These are phyloP conservation scores for Tachyglossus aculeatus DNA, from an alignment of 2,797 vertebrate genomes.

Conservation along the genomic window DNA sequence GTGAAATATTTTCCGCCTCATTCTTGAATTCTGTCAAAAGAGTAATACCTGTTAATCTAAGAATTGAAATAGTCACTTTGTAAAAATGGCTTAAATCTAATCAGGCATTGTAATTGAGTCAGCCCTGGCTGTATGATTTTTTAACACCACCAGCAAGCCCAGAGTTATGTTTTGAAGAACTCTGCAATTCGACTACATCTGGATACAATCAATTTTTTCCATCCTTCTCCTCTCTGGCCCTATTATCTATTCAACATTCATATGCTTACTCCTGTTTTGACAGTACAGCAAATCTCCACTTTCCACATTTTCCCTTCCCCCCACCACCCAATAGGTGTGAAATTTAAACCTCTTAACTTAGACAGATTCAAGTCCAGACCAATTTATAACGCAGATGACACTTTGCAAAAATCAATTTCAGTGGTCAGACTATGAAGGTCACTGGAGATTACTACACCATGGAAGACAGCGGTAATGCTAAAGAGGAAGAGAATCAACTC, in stretches of 20 bases:
- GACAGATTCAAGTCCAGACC: conserved; percentile 56
- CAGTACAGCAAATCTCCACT: conserved; percentile 51
- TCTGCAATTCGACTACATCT: conserved; percentile 20
- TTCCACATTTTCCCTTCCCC: conserved; percentile 11
- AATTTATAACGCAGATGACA: conserved; percentile 68
- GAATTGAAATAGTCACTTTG: neutral
- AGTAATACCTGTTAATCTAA: neutral
- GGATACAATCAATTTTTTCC: neutral
- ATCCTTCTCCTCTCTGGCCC: conserved; percentile 37
- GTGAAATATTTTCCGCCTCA: accelerated
- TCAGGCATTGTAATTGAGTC: neutral
- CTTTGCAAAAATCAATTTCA: conserved; percentile 66
- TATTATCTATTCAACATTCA: conserved; percentile 53
- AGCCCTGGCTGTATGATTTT: neutral
- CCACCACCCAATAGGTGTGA: conserved; percentile 49
- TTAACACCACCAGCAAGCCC: conserved; percentile 11
- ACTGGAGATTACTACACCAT: conserved; percentile 48
- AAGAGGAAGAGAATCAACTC: conserved; percentile 45
- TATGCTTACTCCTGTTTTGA: conserved; percentile 50
- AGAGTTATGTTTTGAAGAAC: conserved; percentile 32
- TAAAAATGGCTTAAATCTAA: neutral
- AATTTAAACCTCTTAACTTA: conserved; percentile 63
- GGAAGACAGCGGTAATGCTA: conserved; percentile 33
- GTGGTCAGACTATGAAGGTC: conserved; percentile 57
- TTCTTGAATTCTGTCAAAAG: conserved; percentile 11